Conservation (phyloP, 2,113 vertebrate genomes). For the Eretmochelys imbricata region DNA sequence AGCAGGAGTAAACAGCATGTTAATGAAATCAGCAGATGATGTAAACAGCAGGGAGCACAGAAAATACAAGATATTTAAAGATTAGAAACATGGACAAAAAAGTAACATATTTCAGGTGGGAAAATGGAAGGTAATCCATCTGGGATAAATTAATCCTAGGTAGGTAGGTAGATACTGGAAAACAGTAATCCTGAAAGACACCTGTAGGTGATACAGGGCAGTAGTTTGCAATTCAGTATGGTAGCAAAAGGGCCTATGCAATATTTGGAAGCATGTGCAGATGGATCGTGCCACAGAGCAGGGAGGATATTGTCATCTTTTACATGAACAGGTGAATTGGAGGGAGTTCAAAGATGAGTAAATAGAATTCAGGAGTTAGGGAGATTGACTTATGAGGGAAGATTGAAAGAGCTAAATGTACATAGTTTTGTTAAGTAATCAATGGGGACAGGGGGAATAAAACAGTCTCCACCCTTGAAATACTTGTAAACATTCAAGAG, state of each 20-base stretch:
- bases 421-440: not conserved
- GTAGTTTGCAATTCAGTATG: not conserved
- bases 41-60: conserved; percentile 63
- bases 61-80: conserved; percentile 49
- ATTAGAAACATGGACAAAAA: conserved; percentile 42
- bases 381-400: not conserved
- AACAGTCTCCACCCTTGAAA: not conserved
- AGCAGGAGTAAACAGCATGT: conserved; percentile 65
- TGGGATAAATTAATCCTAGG: not conserved
- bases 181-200: not conserved
- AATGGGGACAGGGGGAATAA: not conserved
- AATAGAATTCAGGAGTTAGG: not conserved
- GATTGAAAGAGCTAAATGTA: not conserved
- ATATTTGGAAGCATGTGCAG: not conserved
- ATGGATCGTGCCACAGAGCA: not conserved
- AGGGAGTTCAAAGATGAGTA: not conserved
- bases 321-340: not conserved
- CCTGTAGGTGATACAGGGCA: not conserved
- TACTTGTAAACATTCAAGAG: not conserved
- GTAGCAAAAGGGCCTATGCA: not conserved
- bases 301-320: not conserved
- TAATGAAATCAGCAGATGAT: conserved; percentile 69
- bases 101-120: conserved; percentile 25
- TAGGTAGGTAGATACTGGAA: not conserved
- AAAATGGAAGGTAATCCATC: conserved; percentile 9